Percentiles rank a stretch among this genome's conserved stretches.
Evolutionary conservation across 2,888 invertebrate species (phyloP).

Genomic region (Cantharis rufa): DNA sequence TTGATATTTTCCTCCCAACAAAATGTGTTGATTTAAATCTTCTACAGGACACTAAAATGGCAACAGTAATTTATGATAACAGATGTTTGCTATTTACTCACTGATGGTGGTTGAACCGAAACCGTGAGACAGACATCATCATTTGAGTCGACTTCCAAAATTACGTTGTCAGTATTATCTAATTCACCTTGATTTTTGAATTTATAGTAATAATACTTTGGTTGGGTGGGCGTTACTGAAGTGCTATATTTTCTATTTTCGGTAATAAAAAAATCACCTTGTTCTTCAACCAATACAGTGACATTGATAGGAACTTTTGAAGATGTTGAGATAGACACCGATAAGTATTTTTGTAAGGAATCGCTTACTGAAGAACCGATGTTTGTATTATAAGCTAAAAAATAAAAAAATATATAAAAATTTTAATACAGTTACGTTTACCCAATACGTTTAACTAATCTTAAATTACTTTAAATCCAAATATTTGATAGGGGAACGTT

Average conservation of each 20-base stretch:
- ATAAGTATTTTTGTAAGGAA: not conserved
- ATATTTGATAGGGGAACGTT: too few species aligned
- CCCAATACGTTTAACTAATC: too few species aligned
- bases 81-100: conserved; percentile 50
- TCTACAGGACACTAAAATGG: conserved; percentile 78
- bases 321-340: conserved; percentile 67
- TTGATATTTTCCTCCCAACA: conserved; percentile 70
- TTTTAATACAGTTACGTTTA: too few species aligned
- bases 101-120: conserved; percentile 76
- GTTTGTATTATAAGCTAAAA: not conserved
- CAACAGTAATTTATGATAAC: not conserved
- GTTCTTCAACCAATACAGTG: conserved; percentile 59
- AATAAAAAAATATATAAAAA: too few species aligned
- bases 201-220: conserved; percentile 65
- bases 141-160: conserved; percentile 67
- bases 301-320: conserved; percentile 60
- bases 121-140: conserved; percentile 75
- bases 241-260: conserved; percentile 48
- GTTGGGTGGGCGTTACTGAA: conserved; percentile 52
- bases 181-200: conserved; percentile 55
- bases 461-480: too few species aligned
- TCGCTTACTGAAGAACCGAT: not conserved
- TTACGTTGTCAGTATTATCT: conserved; percentile 51
- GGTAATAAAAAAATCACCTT: conserved; percentile 61
- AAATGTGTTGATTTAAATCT: conserved; percentile 73